These are phyloP conservation scores for Barnardius zonarius DNA, from an alignment of 2,113 vertebrate species.

Conservation along the genomic window DNA sequence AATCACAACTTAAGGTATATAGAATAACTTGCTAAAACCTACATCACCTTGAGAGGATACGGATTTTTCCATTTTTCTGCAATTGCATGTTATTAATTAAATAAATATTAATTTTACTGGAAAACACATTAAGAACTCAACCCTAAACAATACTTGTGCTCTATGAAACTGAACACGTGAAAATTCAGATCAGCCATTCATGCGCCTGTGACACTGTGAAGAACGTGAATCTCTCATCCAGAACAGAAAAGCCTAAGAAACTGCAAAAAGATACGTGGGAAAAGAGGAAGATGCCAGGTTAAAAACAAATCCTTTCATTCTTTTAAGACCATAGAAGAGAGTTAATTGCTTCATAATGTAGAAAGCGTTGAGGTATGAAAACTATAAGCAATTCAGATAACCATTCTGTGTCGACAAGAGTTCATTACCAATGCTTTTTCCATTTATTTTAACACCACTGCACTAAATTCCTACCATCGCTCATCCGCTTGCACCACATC, in stretches of 20 bases:
- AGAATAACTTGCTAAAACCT: background rate
- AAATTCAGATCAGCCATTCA: background rate
- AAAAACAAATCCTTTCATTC: background rate
- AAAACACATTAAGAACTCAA: background rate
- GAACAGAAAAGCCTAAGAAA: background rate
- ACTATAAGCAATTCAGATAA: background rate
- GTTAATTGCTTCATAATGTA: conserved; percentile 29
- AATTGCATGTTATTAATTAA: background rate
- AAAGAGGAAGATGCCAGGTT: background rate
- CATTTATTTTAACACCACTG: conserved; percentile 34
- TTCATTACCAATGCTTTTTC: conserved; percentile 54
- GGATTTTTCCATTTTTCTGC: background rate
- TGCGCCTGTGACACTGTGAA: background rate
- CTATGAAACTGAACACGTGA: background rate
- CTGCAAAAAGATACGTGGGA: background rate
- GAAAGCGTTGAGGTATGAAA: conserved; percentile 40
- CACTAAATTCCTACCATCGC: conserved; percentile 37
- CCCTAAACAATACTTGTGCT: background rate
- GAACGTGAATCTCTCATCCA: background rate
- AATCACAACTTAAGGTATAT: background rate
- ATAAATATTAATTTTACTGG: background rate
- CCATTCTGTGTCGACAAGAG: conserved; percentile 34
- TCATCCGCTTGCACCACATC: conserved; percentile 18
- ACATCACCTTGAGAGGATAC: background rate
- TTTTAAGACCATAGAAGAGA: background rate